Evolutionary conservation across 1,140 invertebrate species (phyloP).

Genomic region (Pogonus chalceus): DNA sequence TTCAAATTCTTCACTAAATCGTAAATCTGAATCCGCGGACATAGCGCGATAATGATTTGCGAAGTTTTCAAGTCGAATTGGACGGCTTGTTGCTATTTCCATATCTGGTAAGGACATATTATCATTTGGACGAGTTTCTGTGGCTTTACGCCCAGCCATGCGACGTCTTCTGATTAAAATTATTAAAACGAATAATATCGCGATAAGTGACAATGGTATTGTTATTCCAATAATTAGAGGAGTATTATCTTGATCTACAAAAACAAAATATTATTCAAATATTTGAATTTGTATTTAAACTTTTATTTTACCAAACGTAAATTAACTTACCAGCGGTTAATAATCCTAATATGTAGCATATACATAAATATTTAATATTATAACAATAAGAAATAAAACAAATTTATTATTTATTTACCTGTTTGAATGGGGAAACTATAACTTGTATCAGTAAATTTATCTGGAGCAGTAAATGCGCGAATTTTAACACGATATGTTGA

Average conservation of each 20-base stretch:
- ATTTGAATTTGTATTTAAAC: no score
- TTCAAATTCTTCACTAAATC: conserved; percentile 98
- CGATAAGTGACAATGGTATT: conserved; percentile 53
- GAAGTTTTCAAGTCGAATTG: conserved; percentile 83
- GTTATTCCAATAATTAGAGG: conserved; percentile 66
- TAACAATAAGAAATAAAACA: no score
- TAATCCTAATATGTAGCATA: no score
- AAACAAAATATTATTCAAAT: no score
- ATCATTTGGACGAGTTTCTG: conserved; percentile 55
- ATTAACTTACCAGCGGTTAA: no score
- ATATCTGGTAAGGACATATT: conserved; percentile 67
- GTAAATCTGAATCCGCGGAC: conserved; percentile 96
- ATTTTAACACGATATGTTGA: conserved; percentile 87
- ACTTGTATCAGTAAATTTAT: conserved; percentile 86
- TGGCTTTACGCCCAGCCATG: conserved; percentile 49
- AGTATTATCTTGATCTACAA: conserved; percentile 74
- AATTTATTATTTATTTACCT: no score
- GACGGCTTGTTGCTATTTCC: conserved; percentile 72
- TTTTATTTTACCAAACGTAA: no score
- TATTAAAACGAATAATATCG: conserved; percentile 43
- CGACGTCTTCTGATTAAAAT: conserved; percentile 46
- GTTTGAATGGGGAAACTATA: conserved; percentile 81
- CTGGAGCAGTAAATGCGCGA: conserved; percentile 80
- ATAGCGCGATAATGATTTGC: conserved; percentile 87
- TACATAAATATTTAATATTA: no score